Conservation (phyloP, 2,888 invertebrate genomes). For the Mesopsocus fuscifrons region DNA sequence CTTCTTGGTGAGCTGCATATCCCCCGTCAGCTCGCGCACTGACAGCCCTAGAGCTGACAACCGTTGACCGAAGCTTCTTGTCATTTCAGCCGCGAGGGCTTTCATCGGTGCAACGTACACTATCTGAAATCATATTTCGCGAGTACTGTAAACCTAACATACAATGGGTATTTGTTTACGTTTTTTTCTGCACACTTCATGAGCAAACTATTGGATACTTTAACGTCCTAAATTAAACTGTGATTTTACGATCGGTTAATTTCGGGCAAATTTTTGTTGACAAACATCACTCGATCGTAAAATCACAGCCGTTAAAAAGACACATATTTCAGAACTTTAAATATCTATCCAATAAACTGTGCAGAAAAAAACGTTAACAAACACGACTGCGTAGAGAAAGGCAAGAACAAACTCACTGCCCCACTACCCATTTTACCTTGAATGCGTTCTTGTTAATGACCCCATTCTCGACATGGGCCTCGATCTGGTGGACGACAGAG, state of each 20-base stretch:
- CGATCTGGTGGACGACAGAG: constrained; percentile 76
- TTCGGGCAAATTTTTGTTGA: too few species aligned
- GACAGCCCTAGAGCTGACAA: constrained; percentile 52
- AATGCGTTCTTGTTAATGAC: constrained; percentile 79
- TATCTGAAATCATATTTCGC: constrained; percentile 57
- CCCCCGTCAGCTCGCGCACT: constrained; percentile 90
- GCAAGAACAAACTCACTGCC: too few species aligned
- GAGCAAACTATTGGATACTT: too few species aligned
- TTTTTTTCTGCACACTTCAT: too few species aligned
- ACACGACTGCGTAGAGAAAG: too few species aligned
- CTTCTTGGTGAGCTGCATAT: constrained; percentile 88
- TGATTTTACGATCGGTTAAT: too few species aligned
- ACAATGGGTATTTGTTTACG: constrained; percentile 11
- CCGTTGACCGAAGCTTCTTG: constrained; percentile 72
- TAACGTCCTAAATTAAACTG: too few species aligned
- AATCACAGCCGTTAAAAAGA: background rate
- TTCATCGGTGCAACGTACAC: constrained; percentile 99
- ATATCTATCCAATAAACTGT: background rate
- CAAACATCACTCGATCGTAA: too few species aligned
- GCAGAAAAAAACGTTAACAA: too few species aligned
- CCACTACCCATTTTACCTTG: too few species aligned
- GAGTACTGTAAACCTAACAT: constrained; percentile 13
- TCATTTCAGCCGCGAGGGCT: constrained; percentile 97
- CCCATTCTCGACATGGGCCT: constrained; percentile 61
- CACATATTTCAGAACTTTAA: constrained; percentile 1